Conservation (phyloP, 2,797 vertebrate species). For the Arctocebus calabarensis region DNA sequence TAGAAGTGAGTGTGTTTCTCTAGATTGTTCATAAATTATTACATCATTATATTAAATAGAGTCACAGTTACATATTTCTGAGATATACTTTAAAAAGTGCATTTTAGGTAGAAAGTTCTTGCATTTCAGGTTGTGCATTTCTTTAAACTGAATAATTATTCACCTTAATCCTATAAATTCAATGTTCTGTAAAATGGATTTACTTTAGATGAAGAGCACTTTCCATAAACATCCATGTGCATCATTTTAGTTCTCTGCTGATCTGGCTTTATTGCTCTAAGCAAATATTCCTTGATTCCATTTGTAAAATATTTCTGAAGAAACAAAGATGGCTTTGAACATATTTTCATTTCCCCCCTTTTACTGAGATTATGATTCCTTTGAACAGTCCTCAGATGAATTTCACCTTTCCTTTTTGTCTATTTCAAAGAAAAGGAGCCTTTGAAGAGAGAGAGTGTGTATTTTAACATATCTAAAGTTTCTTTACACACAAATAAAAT, state of each 20-base stretch:
- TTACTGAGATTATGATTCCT: slow-evolving; percentile 82
- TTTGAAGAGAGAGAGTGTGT: slow-evolving; percentile 59
- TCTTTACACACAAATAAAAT: slow-evolving; percentile 77
- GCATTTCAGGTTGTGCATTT: background rate
- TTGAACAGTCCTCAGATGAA: slow-evolving; percentile 79
- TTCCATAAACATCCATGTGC: slow-evolving; percentile 67
- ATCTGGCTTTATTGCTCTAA: slow-evolving; percentile 82
- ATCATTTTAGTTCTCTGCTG: slow-evolving; percentile 80
- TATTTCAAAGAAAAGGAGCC: slow-evolving; percentile 75
- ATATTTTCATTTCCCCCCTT: slow-evolving; percentile 74
- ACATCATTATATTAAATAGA: background rate
- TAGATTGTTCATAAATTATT: background rate
- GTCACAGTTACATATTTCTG: background rate
- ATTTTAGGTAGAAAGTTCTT: slow-evolving; percentile 14
- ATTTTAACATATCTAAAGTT: slow-evolving; percentile 35
- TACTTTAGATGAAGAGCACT: slow-evolving; percentile 53
- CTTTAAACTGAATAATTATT: slow-evolving; percentile 60
- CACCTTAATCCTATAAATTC: slow-evolving; percentile 32
- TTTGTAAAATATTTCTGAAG: slow-evolving; percentile 82
- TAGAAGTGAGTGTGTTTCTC: background rate
- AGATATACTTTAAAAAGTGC: slow-evolving; percentile 29
- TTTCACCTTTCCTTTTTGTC: slow-evolving; percentile 83
- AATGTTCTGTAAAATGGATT: slow-evolving; percentile 62
- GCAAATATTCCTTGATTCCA: slow-evolving; percentile 86
- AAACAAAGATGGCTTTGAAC: slow-evolving; percentile 79